These are phyloP conservation scores for Microcebus murinus DNA, from an alignment of 2,113 vertebrate genomes.

Conservation along the genomic window DNA sequence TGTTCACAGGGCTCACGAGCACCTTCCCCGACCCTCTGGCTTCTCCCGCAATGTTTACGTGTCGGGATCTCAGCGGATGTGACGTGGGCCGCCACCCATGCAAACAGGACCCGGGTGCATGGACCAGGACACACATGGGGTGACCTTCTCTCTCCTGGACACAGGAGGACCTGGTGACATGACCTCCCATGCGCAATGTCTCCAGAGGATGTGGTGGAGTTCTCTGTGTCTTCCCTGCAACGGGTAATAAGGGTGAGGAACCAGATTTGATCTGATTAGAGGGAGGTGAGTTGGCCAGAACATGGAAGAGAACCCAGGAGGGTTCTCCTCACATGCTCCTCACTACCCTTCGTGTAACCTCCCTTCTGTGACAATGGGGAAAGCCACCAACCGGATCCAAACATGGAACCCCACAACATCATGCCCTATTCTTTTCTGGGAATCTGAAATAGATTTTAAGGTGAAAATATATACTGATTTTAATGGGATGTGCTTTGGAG, in stretches of 20 bases:
- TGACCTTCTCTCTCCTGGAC: neutral
- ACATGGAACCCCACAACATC: neutral
- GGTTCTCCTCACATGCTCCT: neutral
- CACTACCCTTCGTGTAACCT: neutral
- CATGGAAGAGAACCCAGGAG: neutral
- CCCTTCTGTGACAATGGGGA: neutral
- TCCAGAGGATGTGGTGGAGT: neutral
- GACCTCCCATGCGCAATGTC: neutral
- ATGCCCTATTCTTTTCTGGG: conserved; percentile 2
- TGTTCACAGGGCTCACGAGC: neutral
- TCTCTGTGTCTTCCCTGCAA: neutral
- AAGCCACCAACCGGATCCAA: neutral
- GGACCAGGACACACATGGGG: neutral
- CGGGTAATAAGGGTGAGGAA: neutral
- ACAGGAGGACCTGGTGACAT: neutral
- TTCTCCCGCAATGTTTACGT: neutral
- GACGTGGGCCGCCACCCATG: neutral
- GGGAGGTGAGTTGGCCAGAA: neutral
- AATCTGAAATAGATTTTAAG: neutral
- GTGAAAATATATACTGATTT: neutral
- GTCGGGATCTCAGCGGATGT: neutral
- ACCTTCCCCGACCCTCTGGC: neutral
- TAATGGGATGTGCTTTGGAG: neutral
- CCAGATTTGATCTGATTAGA: neutral
- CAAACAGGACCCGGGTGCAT: neutral